phyloP scores from a whole-genome alignment of 2,113 vertebrate species.

The Varanus komodoensis region DNA sequence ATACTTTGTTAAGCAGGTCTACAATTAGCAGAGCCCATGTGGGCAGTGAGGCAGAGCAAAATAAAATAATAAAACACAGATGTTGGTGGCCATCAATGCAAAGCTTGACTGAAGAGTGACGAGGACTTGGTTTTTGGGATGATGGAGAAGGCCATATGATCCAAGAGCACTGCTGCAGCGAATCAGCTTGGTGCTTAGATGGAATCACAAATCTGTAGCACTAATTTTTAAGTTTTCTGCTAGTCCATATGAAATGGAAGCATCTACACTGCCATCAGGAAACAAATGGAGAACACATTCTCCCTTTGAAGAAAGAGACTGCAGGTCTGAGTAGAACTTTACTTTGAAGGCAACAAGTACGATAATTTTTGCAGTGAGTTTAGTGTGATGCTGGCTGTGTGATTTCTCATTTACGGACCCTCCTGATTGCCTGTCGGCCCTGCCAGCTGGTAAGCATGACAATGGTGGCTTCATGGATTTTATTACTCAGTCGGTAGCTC shows the following conservation, averaged over 20 bases:
- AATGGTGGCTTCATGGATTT: not conserved
- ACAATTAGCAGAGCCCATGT: not conserved
- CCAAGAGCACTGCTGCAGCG: not conserved
- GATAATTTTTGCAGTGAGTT: not conserved
- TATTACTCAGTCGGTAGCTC: not conserved
- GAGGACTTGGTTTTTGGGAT: not conserved
- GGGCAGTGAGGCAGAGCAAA: not conserved
- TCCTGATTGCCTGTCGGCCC: conserved; percentile 13
- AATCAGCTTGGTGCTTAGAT: not conserved
- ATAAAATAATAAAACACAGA: not conserved
- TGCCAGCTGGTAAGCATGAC: conserved; percentile 22
- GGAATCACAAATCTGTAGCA: not conserved
- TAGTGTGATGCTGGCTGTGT: not conserved
- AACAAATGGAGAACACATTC: not conserved
- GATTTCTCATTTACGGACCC: not conserved
- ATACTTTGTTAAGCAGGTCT: too few relatives aligned
- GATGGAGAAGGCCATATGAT: not conserved
- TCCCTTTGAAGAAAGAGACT: not conserved
- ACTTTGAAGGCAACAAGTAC: not conserved
- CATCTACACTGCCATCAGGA: not conserved
- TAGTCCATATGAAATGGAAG: not conserved
- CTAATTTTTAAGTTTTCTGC: not conserved
- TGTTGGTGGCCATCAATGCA: too few relatives aligned
- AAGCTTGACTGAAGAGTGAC: too few relatives aligned
- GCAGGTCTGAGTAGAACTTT: not conserved